Evolutionary conservation across 2,113 vertebrate species (phyloP), one percentile per base, ranked within the genome.

Genomic region (Eidolon helvum): DNA sequence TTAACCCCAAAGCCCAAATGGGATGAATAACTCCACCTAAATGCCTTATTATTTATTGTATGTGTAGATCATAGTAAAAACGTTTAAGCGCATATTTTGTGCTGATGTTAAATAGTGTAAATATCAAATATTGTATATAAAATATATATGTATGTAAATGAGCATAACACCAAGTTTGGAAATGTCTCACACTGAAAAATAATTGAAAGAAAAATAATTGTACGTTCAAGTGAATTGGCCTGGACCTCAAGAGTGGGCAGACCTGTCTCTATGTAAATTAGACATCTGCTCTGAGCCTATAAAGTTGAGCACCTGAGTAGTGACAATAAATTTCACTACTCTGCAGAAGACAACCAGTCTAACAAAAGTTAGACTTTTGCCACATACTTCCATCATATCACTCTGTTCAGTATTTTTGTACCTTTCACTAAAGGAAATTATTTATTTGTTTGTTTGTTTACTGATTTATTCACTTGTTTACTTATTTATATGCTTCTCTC

Each of bases 201-300:
- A 65, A 90, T 72, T 84, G 63, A 96, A 84, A 91, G 22, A 43
- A 87, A 93, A 85, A 59, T 77, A 71, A 83, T 83, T 18, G 19
- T 38, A 91, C 45, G 24, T 3, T 45, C 30, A 12, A 45, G 9
- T 59, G 45, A 91, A 26, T 22, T 63, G 55, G 4, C 15, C 63
- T 48, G 16, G 40, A n/a, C 24, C 55, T 84, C 55, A 35, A 90
- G 50, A 26, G 6, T 28, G 3, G 48, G 24, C 24, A 86, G 24
- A 6, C 6, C 30, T 40, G 28, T 15, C 22, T 69, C 18, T 5
- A 2, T 5, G 7, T 1, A 59, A 12, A 6, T 18, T 63, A 15
- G 2, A n/a, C 22, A 28, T 65, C 66, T 40, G 8, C 15, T 40
- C 48, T 35, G 83, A 22, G 16, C 5, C 38, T n/a, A 35, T 3